Percentiles rank a stretch among this genome's conserved stretches.
Conservation (phyloP, 2,113 vertebrate species). For the Nerophis ophidion region DNA sequence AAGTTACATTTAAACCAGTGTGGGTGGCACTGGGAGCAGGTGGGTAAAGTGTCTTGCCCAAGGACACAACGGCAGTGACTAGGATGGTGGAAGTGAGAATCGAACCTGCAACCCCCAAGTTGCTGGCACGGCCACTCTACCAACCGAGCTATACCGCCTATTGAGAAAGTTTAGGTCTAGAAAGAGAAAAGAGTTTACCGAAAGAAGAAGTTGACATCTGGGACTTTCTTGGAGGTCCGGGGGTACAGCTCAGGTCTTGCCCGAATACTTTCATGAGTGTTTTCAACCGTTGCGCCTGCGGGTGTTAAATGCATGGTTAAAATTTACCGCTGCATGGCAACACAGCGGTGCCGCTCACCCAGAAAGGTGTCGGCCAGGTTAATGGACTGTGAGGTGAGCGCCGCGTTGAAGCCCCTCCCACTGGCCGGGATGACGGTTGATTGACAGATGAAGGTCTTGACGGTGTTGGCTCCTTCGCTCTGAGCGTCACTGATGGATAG, state of each 20-base stretch:
- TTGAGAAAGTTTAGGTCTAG: neutral
- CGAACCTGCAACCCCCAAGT: too few species aligned
- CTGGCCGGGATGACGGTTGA: conserved; percentile 94
- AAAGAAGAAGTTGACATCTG: conserved; percentile 90
- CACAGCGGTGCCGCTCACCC: conserved; percentile 65
- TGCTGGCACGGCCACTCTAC: too few species aligned
- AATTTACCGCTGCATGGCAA: neutral
- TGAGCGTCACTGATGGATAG: conserved; percentile 79
- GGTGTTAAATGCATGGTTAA: neutral
- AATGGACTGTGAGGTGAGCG: conserved; percentile 91
- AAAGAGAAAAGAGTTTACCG: conserved; percentile 67
- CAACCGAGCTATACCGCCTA: too few species aligned
- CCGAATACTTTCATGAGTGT: conserved; percentile 72
- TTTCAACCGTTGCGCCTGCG: conserved; percentile 81
- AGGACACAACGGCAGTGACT: too few species aligned
- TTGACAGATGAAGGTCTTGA: conserved; percentile 90
- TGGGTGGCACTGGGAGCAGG: too few species aligned
- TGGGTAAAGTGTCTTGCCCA: too few species aligned
- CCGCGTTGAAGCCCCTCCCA: conserved; percentile 87
- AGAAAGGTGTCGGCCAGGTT: conserved; percentile 89
- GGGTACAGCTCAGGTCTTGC: conserved; percentile 76
- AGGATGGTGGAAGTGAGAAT: too few species aligned
- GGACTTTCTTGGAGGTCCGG: conserved; percentile 70
- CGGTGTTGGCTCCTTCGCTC: conserved; percentile 73
- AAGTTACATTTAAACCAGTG: too few species aligned